Evolutionary conservation across 2,797 vertebrate genomes (phyloP).

Genomic region (Xyrichtys novacula): DNA sequence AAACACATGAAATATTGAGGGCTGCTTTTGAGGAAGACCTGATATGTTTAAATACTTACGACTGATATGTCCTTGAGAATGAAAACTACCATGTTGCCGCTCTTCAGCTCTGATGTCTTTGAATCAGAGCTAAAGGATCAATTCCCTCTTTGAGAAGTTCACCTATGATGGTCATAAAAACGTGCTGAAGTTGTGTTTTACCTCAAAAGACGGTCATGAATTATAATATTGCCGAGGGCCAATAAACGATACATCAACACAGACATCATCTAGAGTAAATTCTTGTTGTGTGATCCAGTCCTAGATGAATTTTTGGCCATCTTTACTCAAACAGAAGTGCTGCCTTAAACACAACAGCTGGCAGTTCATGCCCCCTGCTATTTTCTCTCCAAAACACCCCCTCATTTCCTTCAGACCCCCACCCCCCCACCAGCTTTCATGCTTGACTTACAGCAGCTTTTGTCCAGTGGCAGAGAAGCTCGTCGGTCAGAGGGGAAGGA

Average conservation of each 20-base stretch:
- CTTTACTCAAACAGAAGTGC: slow-evolving; percentile 46
- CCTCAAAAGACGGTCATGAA: slow-evolving; percentile 16
- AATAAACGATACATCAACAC: slow-evolving; percentile 38
- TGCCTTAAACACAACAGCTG: slow-evolving; percentile 80
- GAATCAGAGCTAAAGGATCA: slow-evolving; percentile 5
- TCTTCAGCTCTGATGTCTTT: slow-evolving; percentile 15
- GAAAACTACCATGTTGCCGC: slow-evolving; percentile 30
- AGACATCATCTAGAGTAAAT: slow-evolving; percentile 49
- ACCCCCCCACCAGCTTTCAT: slow-evolving; percentile 78
- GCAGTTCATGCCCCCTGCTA: slow-evolving; percentile 71
- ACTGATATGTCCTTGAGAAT: slow-evolving; percentile 27
- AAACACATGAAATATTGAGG: background rate
- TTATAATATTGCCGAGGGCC: slow-evolving; percentile 10
- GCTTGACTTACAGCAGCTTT: slow-evolving; percentile 83
- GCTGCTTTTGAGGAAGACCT: slow-evolving; percentile 27
- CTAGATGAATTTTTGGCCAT: slow-evolving; percentile 41
- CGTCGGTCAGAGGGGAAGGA: slow-evolving; percentile 26
- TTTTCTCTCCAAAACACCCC: slow-evolving; percentile 70
- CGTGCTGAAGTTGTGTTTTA: slow-evolving; percentile 7
- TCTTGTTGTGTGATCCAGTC: slow-evolving; percentile 33
- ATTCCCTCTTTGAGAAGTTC: slow-evolving; percentile 10
- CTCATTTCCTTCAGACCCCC: slow-evolving; percentile 70
- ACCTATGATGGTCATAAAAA: slow-evolving; percentile 6
- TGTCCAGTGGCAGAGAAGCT: slow-evolving; percentile 72
- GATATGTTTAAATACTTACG: slow-evolving; percentile 19